Evolutionary conservation across 2,888 invertebrate species (phyloP), one percentile per base, ranked within the genome.

Genomic region (Volucella inflata): DNA sequence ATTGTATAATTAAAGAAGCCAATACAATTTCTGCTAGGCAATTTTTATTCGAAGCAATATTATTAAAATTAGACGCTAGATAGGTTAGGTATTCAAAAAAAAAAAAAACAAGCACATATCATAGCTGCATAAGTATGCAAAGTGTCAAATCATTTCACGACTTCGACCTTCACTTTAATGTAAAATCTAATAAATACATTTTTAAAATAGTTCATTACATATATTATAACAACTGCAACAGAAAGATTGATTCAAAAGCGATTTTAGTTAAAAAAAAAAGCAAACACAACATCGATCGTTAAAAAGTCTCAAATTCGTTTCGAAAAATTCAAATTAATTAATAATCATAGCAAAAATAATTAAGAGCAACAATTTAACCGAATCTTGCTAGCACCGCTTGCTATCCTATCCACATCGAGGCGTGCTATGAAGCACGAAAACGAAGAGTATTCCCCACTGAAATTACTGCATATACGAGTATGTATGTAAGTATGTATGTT

Each of bases 81-180:
- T 71, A 50, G 46, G 71, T n/a, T 36, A 59, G 50, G 17, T 71
- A 70, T 46, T 68, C 10, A 59, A 14, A 9, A 48, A 57, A 57
- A 53, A 9, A 42, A 79, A 48, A 53, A 60, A 60, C 48, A 62
- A 42, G 44, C 64, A 59, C 71, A 64, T 60, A 21, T 16, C 36
- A 51, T 70, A 64, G 67, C 21, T 21, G 21, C 21, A 21, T 21
- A 21, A 1, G 21, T 21, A 21, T 21, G 21, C 38, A 76, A 75
- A 76, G 62, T 71, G 80, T 80, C 64, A 75, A 80, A 70, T 80
- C 68, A 55, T 74, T 83, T 80, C 76, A 85, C 71, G 76, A 80
- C 72, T 80, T 68, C 67, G 76, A 84, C 76, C 80, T 84, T 85
- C 80, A 76, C 51, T 71, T 53, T 40, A 11, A 64, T 78, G 51